These are phyloP conservation scores for Leptinotarsa juncta DNA, from an alignment of 2,888 invertebrate species.

Conservation along the genomic window DNA sequence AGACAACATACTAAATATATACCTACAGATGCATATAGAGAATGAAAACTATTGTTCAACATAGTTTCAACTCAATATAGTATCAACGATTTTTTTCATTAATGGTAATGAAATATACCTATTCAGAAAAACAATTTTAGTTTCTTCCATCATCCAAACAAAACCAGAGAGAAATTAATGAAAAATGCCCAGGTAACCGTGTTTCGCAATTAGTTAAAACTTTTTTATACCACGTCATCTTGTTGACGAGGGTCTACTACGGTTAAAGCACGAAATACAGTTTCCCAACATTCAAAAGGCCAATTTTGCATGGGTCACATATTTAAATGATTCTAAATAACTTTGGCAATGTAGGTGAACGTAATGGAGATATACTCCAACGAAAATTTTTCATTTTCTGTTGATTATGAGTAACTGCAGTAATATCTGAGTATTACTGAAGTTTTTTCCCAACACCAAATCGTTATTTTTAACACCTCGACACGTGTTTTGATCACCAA, in stretches of 20 bases:
- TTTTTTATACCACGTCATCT: slow-evolving; percentile 8
- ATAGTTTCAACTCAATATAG: no score
- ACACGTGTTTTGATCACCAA: no score
- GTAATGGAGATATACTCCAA: not conserved
- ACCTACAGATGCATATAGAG: no score
- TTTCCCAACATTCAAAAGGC: slow-evolving; percentile 11
- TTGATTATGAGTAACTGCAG: no score
- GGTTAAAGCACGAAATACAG: slow-evolving; percentile 11
- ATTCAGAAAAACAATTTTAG: no score
- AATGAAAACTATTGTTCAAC: no score
- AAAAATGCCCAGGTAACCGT: not conserved
- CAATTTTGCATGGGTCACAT: slow-evolving; percentile 16
- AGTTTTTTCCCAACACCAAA: no score
- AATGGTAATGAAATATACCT: no score
- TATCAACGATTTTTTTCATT: no score
- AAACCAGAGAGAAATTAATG: not conserved
- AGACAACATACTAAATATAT: no score
- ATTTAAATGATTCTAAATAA: not conserved
- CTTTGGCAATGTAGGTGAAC: not conserved
- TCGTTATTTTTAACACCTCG: no score
- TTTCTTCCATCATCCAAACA: not conserved
- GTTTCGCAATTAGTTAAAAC: slow-evolving; percentile 15
- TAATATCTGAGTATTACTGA: no score
- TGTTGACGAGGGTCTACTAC: slow-evolving; percentile 22
- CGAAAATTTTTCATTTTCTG: not conserved